These are phyloP conservation scores for Mimas tiliae DNA, from an alignment of 2,888 invertebrate species.

Conservation along the genomic window DNA sequence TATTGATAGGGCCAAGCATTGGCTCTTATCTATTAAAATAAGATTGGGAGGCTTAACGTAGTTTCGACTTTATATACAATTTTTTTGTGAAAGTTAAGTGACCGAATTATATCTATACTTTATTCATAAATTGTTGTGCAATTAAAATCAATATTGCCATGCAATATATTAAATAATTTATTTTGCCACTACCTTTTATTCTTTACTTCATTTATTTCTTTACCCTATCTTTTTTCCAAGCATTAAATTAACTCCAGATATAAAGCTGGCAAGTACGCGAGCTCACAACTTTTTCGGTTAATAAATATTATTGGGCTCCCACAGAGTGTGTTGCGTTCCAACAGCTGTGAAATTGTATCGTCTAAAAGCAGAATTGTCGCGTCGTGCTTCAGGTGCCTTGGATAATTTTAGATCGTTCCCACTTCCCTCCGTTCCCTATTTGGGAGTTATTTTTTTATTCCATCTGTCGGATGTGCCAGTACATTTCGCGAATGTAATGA, in stretches of 20 bases:
- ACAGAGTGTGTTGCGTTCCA: slow-evolving; percentile 55
- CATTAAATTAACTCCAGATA: not conserved
- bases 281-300: slow-evolving; percentile 28
- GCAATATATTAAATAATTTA: not conserved
- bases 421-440: too few species aligned
- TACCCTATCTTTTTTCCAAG: not conserved
- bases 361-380: slow-evolving; percentile 41
- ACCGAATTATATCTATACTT: too few species aligned
- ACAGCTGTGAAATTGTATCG: slow-evolving; percentile 74
- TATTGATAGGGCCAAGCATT: too few species aligned
- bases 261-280: not conserved
- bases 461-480: not conserved
- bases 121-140: too few species aligned
- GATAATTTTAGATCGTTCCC: slow-evolving; percentile 22
- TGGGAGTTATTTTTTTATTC: slow-evolving; percentile 23
- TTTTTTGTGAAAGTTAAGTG: too few species aligned
- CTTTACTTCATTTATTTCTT: not conserved
- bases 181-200: not conserved
- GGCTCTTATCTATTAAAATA: too few species aligned
- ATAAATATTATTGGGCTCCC: slow-evolving; percentile 35
- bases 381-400: slow-evolving; percentile 40
- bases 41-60: too few species aligned
- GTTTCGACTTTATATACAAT: too few species aligned
- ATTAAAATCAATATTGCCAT: too few species aligned
- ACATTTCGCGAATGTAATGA: not conserved